Base-by-base conservation (phyloP, 1,140 invertebrate species). In the Lepeophtheirus salmonis region DNA sequence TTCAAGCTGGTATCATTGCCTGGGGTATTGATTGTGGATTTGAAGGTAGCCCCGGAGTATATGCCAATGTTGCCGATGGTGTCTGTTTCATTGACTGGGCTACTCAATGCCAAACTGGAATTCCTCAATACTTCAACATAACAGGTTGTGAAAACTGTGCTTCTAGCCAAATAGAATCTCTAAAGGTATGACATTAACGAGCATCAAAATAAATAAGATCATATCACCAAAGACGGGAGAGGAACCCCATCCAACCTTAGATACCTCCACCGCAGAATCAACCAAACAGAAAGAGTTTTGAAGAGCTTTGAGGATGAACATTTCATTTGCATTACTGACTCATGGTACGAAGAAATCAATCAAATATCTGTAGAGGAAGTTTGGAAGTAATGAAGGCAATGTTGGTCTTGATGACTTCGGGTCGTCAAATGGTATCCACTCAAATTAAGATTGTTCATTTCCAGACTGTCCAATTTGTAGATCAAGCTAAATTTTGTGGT, bases 21-120 rank as follows among this genome's bases (percentile, higher is more conserved):
- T 84, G 81, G 81, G 81, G 81, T 22, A 77, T 83, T 51, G 78
- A 76, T 23, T 82, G 80, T 63, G 81, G 80, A 0, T 76, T 58
- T 3, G 58, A 67, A 48, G 74, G 77, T 54, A 76, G 81, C 14
- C 86, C 86, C 0, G 85, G 80, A 0, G 83, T 85, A 6, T 89
- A 89, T 67, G 83, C 81, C 0, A 82, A n/a, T 65, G 63, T 67
- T 17, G 53, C 62, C 16, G 26, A 26, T 14, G 49, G 41, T 25
- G n/a, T 61, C 41, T 61, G 59, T 50, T 61, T 54, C 14, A 61
- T 61, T 52, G 50, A 61, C 25, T 23, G 21, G 17, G 59, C 50
- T 20, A 61, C 49, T 13, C 16, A 18, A 2, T 61, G 59, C 49
- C 10, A 61, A 14, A 18, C 16, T n/a, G 59, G 59, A 41, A 20